Percentiles rank a stretch among this genome's conserved stretches.
Conservation (phyloP, 2,113 vertebrate genomes). For the Zapornia atra region DNA sequence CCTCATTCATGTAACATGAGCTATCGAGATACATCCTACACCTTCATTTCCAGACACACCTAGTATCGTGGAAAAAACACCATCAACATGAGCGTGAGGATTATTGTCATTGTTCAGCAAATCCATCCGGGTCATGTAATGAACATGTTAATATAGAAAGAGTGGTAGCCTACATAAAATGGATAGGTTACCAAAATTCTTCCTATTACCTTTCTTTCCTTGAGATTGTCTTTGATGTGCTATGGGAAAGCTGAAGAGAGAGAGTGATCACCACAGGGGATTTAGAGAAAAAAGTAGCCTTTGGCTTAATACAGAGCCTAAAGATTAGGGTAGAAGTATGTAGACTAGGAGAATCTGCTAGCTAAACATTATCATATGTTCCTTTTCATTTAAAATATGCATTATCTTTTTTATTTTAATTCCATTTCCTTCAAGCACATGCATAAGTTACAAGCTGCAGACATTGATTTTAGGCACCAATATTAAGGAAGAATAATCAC, state of each 20-base stretch:
- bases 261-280: not conserved
- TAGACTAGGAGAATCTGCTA: slow-evolving; percentile 61
- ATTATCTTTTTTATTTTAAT: slow-evolving; percentile 69
- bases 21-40: not conserved
- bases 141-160: not conserved
- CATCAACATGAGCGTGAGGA: not conserved
- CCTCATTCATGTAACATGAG: not conserved
- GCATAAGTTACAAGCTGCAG: not conserved
- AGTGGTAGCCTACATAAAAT: slow-evolving; percentile 7
- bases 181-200: slow-evolving; percentile 5
- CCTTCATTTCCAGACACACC: not conserved
- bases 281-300: slow-evolving; percentile 43
- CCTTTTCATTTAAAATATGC: slow-evolving; percentile 72
- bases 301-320: not conserved
- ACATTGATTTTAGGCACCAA: not conserved
- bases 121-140: not conserved
- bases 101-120: not conserved
- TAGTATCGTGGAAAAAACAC: not conserved
- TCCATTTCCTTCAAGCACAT: slow-evolving; percentile 53
- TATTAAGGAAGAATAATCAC: not conserved
- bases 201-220: slow-evolving; percentile 6
- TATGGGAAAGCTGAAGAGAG: slow-evolving; percentile 8
- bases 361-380: slow-evolving; percentile 64
- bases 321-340: slow-evolving; percentile 69
- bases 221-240: slow-evolving; percentile 29